Conservation (phyloP, 1,140 invertebrate species). For the Ostrea edulis region DNA sequence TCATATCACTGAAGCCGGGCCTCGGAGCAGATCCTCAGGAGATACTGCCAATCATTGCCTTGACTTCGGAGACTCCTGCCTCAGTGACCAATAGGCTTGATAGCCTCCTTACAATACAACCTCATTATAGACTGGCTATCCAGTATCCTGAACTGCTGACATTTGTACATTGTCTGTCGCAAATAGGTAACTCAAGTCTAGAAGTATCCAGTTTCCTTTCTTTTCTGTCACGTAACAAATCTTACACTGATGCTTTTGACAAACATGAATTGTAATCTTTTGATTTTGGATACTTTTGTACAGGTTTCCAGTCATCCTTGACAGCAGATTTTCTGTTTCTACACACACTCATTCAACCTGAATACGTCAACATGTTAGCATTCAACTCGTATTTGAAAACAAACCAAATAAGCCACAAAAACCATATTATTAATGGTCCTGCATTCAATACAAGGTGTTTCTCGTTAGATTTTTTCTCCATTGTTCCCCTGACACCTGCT, state of each 20-base stretch:
- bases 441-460: constrained; percentile 32
- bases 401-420: constrained; percentile 35
- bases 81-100: constrained; percentile 3
- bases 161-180: constrained; percentile 9
- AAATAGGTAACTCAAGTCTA: not conserved
- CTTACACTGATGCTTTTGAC: not conserved
- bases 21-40: not conserved
- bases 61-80: not conserved
- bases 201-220: not conserved
- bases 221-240: not conserved
- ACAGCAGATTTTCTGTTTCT: constrained; percentile 9
- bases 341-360: constrained; percentile 12
- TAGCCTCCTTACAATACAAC: not conserved
- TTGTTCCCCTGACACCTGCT: constrained; percentile 29
- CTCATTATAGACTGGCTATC: constrained; percentile 11
- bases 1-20: not conserved
- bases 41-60: constrained; percentile 3
- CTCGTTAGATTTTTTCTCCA: not conserved
- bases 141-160: not conserved
- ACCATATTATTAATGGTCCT: constrained; percentile 27
- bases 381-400: constrained; percentile 37
- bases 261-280: not conserved
- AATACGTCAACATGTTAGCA: constrained; percentile 13
- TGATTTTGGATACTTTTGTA: constrained; percentile 7
- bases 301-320: not conserved